Evolutionary conservation across 2,888 invertebrate species (phyloP), one percentile per base, ranked within the genome.

Genomic region (Harpagoxenus sublaevis): DNA sequence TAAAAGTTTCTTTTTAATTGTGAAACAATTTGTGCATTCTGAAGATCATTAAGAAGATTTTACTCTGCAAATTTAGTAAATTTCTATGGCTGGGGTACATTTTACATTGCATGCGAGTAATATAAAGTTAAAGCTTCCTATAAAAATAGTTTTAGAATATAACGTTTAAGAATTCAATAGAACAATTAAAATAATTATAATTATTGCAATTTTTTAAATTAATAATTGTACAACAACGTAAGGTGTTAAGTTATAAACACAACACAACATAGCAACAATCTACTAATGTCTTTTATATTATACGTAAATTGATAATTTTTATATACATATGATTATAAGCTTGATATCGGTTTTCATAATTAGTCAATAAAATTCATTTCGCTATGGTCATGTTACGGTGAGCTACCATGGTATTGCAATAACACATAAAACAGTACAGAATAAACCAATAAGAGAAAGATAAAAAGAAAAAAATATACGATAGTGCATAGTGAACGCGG

Each of bases 401-500:
- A 48, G 42, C 28, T 42, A 48, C 35, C 23, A 23, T 23, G 23
- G 23, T 23, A 23, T 23, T 23, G 23, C 23, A n/a, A 42, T 55
- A 55, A 8, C 45, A 8, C 45, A 68, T 28, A 3, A 71, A 70
- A 71, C 48, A 23, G 23, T 23, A 23, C 23, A 8, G 12, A 60
- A 71, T 55, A 60, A 60, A 35, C 23, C 12, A 57, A 48, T 48
- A 62, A 68, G 48, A 70, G 12, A 75, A 74, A 68, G 55, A 57
- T 3, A 63, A n/a, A 66, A 48, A 68, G 53, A 48, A 68, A 45
- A 60, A 65, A 28, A 62, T 45, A 57, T 75, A 79, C 75, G 84
- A 83, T 83, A 75, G 74, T 73, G 84, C 74, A 65, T 45, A 53
- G 86, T 84, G 78, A 84, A 87, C 88, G 73, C 87, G 51, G 84